These are phyloP conservation scores for Sinopyrophorus schimmeli DNA, from an alignment of 2,888 invertebrate species.

Conservation along the genomic window DNA sequence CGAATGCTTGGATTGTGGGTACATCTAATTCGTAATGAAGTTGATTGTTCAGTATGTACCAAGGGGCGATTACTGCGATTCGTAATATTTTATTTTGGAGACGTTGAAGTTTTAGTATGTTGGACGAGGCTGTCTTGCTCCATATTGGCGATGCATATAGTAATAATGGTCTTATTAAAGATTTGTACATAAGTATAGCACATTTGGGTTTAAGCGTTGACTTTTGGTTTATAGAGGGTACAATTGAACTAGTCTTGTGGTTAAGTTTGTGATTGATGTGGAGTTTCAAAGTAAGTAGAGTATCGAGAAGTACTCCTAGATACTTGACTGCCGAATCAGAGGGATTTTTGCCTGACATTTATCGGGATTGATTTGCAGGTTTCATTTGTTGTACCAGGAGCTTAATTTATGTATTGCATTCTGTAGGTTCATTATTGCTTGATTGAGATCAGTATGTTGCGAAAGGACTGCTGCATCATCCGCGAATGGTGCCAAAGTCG, in stretches of 20 bases:
- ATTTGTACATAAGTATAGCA: no score
- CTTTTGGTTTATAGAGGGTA: background rate
- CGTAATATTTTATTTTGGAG: background rate
- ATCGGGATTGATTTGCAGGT: background rate
- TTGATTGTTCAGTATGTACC: background rate
- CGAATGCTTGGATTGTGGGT: background rate
- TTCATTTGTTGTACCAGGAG: background rate
- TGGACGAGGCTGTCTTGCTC: background rate
- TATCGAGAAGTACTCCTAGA: background rate
- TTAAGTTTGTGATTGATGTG: constrained; percentile 1
- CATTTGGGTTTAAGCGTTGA: background rate
- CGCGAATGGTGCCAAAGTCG: constrained; percentile 1
- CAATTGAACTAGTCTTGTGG: background rate
- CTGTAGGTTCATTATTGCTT: background rate
- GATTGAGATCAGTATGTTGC: background rate
- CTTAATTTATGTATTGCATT: background rate
- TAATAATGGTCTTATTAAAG: constrained; percentile 6
- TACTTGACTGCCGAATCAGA: constrained; percentile 1
- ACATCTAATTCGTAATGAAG: constrained; percentile 1
- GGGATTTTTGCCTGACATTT: background rate
- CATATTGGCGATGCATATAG: constrained; percentile 2
- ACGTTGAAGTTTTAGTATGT: background rate
- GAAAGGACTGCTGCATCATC: background rate
- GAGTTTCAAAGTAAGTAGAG: background rate
- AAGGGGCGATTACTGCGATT: background rate